Percentiles rank a stretch among this genome's conserved stretches.
Evolutionary conservation across 2,888 invertebrate species (phyloP).

Genomic region (Amaurobius ferox): DNA sequence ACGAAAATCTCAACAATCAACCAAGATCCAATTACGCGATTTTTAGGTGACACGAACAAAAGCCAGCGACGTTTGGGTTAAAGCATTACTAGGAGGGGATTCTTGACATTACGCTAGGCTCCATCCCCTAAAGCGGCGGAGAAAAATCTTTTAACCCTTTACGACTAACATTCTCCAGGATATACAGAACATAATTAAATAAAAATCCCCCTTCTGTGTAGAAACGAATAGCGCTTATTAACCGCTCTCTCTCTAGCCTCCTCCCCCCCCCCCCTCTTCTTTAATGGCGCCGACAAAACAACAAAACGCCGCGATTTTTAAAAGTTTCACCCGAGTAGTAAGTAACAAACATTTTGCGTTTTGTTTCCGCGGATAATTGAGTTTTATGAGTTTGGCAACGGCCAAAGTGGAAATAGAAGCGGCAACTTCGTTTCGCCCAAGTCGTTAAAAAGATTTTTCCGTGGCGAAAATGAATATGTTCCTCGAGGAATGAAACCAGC

Average conservation of each 20-base stretch:
- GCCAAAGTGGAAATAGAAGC: slow-evolving; percentile 28
- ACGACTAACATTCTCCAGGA: slow-evolving; percentile 46
- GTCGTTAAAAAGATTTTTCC: slow-evolving; percentile 67
- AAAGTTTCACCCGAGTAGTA: slow-evolving; percentile 24
- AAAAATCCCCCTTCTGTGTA: slow-evolving; percentile 51
- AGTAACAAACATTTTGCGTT: slow-evolving; percentile 29
- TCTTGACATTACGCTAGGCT: background rate
- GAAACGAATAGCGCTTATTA: slow-evolving; percentile 47
- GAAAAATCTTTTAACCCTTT: slow-evolving; percentile 71
- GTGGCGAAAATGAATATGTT: slow-evolving; percentile 33
- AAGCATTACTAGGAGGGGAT: background rate
- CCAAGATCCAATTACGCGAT: background rate
- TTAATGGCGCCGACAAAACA: slow-evolving; percentile 40
- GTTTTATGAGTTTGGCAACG: slow-evolving; percentile 64
- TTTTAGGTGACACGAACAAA: background rate
- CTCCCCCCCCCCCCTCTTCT: background rate
- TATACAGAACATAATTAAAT: slow-evolving; percentile 63
- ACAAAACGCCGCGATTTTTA: slow-evolving; percentile 35
- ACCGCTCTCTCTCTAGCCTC: slow-evolving; percentile 15
- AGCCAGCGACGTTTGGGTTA: background rate
- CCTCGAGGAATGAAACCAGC: slow-evolving; percentile 13
- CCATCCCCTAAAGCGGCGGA: background rate
- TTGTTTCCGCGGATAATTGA: slow-evolving; percentile 58
- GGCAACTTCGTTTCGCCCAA: slow-evolving; percentile 30
- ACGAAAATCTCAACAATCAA: slow-evolving; percentile 4